These are phyloP conservation scores for Crepidodera aurea DNA, from an alignment of 2,888 invertebrate species.

Conservation along the genomic window DNA sequence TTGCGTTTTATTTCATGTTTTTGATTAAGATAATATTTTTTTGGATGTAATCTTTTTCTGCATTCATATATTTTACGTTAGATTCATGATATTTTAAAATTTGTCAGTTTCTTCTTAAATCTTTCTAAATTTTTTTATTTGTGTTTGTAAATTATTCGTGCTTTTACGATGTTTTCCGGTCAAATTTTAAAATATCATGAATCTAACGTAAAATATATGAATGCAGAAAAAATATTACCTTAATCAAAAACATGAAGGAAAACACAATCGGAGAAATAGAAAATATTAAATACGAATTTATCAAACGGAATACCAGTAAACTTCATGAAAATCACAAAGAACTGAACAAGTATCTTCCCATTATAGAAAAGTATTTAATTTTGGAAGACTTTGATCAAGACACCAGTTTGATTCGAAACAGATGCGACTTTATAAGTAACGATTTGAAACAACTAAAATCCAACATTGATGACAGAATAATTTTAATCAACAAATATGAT, in stretches of 20 bases:
- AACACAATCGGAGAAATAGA: constrained; percentile 16
- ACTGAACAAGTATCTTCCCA: background rate
- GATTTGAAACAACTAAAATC: constrained; percentile 38
- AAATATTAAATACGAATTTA: background rate
- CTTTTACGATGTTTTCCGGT: background rate
- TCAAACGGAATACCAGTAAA: constrained; percentile 1
- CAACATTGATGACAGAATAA: constrained; percentile 39
- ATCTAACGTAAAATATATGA: background rate
- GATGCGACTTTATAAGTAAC: constrained; percentile 40
- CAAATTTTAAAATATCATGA: constrained; percentile 2
- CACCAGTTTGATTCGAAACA: constrained; percentile 42
- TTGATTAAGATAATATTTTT: no score
- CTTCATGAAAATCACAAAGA: background rate
- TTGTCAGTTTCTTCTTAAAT: no score
- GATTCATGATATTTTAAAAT: no score
- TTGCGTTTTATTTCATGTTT: no score
- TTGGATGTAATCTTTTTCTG: no score
- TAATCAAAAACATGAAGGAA: constrained; percentile 12
- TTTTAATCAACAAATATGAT: no score
- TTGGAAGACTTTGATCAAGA: no score
- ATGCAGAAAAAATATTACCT: background rate
- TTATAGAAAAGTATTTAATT: background rate
- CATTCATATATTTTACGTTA: no score
- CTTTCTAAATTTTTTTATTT: no score
- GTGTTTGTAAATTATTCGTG: no score